Conservation (phyloP, 2,888 invertebrate genomes). For the Conchocele bisecta region DNA sequence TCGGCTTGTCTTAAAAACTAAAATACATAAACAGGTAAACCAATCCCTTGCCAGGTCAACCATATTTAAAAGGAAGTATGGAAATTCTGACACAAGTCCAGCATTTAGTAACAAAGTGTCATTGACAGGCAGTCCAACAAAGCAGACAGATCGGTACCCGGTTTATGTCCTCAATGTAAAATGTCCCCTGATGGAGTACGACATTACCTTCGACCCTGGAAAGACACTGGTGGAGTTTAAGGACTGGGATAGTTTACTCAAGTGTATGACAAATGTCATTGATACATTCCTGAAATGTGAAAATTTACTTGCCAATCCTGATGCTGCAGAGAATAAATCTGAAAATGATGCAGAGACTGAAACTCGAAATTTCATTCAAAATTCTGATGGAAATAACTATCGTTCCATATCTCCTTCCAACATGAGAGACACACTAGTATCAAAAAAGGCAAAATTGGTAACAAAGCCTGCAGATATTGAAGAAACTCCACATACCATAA, state of each 20-base stretch:
- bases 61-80: slow-evolving; percentile 61
- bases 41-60: slow-evolving; percentile 78
- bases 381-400: neutral
- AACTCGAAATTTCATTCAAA: neutral
- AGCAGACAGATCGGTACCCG: slow-evolving; percentile 78
- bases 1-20: slow-evolving; percentile 85
- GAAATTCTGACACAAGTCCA: slow-evolving; percentile 24
- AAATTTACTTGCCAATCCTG: slow-evolving; percentile 38
- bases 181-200: slow-evolving; percentile 84
- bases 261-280: slow-evolving; percentile 82
- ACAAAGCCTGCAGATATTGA: slow-evolving; percentile 3
- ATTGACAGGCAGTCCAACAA: slow-evolving; percentile 68
- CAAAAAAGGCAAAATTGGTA: slow-evolving; percentile 48
- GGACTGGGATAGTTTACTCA: slow-evolving; percentile 84
- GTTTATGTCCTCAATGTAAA: slow-evolving; percentile 85
- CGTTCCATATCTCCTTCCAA: slow-evolving; percentile 39
- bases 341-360: neutral
- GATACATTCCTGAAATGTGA: slow-evolving; percentile 70
- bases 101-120: slow-evolving; percentile 13
- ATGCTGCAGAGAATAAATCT: neutral
- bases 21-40: slow-evolving; percentile 84
- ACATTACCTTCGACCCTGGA: slow-evolving; percentile 84
- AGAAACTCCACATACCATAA: slow-evolving; percentile 40
- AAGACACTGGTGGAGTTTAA: slow-evolving; percentile 85
- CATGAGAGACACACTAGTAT: slow-evolving; percentile 48